Evolutionary conservation across 1,140 invertebrate species (phyloP), one percentile per base, ranked within the genome.

Genomic region (Drosophila bifasciata): DNA sequence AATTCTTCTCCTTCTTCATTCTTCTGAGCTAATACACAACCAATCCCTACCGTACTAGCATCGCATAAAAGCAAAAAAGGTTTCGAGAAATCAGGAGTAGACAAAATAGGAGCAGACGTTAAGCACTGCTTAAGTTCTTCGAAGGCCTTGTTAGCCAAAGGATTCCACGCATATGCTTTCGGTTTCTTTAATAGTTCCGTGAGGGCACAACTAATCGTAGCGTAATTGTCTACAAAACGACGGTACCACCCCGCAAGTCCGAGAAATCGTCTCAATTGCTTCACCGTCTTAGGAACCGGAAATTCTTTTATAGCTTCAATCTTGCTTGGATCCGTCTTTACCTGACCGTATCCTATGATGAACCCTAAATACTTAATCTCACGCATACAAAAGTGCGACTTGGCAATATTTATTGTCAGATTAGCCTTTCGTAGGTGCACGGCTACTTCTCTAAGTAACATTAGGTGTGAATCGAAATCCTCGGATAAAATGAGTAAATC

Each of bases 171-270:
- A 32, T 70, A 63, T 1, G 40, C 21, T 36, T 58, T 61, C 5
- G 44, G 51, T 17, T 60, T 53, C 48, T 52, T 56, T 25, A 71
- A 16, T 13, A 71, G n/a, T 40, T 78, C 25, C 28, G 66, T 49
- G 28, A 81, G 15, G 3, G 58, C 52, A 7, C 32, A 13, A 8
- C 17, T 58, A 5, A 60, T 15, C 1, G 19, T 28, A 1, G 66
- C 60, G 51, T 85, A 92, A 51, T 79, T 79, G 2, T 67, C 71
- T 19, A 93, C 69, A 74, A 92, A 93, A 43, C 85, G 53, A 19
- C 86, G 45, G 62, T 92, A 92, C 76, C 91, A 93, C 1, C 86
- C 79, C 2, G 78, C 69, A 21, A 93, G 68, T 1, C 93, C 93
- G 0, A 93, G 46, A 62, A 94, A 93, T 23, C 77, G 23, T 48